Evolutionary conservation across 2,888 invertebrate genomes (phyloP).

Genomic region (Clepsis dumicolana): DNA sequence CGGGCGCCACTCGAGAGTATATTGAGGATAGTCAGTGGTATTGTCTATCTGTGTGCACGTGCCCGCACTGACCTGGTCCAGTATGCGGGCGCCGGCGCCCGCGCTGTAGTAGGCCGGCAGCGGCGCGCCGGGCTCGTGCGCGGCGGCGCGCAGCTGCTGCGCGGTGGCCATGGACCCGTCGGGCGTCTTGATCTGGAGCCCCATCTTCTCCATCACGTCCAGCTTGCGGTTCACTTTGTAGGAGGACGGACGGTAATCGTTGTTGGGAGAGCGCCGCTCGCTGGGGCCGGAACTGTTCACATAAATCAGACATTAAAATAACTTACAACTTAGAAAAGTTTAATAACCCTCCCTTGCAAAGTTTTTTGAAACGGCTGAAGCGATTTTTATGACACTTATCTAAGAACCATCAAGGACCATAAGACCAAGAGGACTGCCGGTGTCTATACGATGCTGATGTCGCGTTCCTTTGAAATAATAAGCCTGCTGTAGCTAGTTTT

Average conservation of each 20-base stretch:
- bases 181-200: conserved; percentile 83
- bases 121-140: conserved; percentile 67
- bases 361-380: too few relatives aligned
- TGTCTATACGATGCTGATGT: too few relatives aligned
- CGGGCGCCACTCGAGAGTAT: too few relatives aligned
- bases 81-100: conserved; percentile 91
- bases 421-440: too few relatives aligned
- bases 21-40: too few relatives aligned
- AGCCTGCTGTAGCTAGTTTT: too few relatives aligned
- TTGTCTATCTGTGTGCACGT: background rate
- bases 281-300: conserved; percentile 51
- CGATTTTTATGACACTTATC: too few relatives aligned
- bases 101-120: conserved; percentile 92
- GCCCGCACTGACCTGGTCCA: conserved; percentile 87
- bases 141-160: conserved; percentile 83
- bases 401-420: too few relatives aligned
- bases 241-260: conserved; percentile 77
- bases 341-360: too few relatives aligned
- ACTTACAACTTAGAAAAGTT: too few relatives aligned
- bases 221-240: conserved; percentile 82
- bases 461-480: too few relatives aligned
- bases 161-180: conserved; percentile 85
- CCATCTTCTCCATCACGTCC: conserved; percentile 85
- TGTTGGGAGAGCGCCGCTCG: conserved; percentile 64
- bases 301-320: too few relatives aligned